phyloP scores from a whole-genome alignment of 35 echinoderm and acorn worm species.

The Chiridota heheva region DNA sequence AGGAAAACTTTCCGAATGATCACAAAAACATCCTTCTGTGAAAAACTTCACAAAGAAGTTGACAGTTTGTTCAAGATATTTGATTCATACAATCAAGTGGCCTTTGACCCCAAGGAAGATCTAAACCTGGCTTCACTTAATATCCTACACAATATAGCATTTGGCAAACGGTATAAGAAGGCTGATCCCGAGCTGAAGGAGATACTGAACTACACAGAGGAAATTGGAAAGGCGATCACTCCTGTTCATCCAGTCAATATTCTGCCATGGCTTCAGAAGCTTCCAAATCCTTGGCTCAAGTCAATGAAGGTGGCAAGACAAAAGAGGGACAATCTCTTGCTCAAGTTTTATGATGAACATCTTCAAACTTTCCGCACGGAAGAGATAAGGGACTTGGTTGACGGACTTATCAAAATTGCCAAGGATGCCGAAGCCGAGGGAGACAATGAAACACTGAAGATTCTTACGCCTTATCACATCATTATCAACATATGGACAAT shows the following conservation, averaged over 20 bases:
- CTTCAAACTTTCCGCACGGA: slow-evolving; percentile 70
- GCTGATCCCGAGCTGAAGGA: slow-evolving; percentile 78
- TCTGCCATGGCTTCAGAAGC: slow-evolving; percentile 79
- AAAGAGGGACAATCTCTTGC: slow-evolving; percentile 67
- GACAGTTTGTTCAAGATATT: slow-evolving; percentile 69
- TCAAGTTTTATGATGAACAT: slow-evolving; percentile 85
- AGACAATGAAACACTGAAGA: slow-evolving; percentile 54
- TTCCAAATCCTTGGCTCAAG: slow-evolving; percentile 93
- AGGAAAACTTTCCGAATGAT: slow-evolving; percentile 84
- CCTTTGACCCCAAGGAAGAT: slow-evolving; percentile 94
- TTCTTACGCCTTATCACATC: slow-evolving; percentile 88
- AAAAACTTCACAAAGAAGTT: slow-evolving; percentile 78
- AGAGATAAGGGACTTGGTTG: slow-evolving; percentile 79
- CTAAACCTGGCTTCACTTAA: slow-evolving; percentile 89
- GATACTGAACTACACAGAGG: slow-evolving; percentile 85
- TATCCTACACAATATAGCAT: slow-evolving; percentile 96
- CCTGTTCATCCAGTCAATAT: slow-evolving; percentile 92
- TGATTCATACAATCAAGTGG: slow-evolving; percentile 47
- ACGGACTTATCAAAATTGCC: slow-evolving; percentile 74
- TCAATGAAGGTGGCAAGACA: slow-evolving; percentile 61
- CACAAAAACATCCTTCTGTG: slow-evolving; percentile 69
- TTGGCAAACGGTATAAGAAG: slow-evolving; percentile 88
- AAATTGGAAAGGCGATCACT: slow-evolving; percentile 88
- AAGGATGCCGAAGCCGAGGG: slow-evolving; percentile 63
- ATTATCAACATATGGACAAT: slow-evolving; percentile 99